Evolutionary conservation across 2,888 invertebrate species (phyloP).

Genomic region (Cheilosia variabilis): DNA sequence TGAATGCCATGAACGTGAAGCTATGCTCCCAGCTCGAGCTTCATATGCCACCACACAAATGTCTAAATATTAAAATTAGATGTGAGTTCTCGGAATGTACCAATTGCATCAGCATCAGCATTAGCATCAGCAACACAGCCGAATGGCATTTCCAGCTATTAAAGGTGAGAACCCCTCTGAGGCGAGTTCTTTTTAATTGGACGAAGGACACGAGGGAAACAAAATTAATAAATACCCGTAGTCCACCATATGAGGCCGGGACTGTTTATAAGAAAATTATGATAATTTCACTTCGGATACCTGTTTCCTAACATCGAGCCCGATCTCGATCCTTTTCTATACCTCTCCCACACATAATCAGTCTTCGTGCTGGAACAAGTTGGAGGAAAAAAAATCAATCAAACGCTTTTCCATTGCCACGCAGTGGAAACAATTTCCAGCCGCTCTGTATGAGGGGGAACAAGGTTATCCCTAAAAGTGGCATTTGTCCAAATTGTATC

Average conservation of each 20-base stretch:
- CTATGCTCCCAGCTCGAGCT: constrained; percentile 12
- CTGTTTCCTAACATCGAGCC: constrained; percentile 16
- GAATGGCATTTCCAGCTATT: constrained; percentile 44
- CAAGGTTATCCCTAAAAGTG: constrained; percentile 17
- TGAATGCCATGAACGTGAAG: constrained; percentile 26
- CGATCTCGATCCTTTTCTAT: constrained; percentile 19
- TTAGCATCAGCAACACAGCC: constrained; percentile 2
- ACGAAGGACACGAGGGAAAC: constrained; percentile 47
- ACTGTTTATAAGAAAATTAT: constrained; percentile 46
- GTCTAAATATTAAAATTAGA: constrained; percentile 65
- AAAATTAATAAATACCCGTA: constrained; percentile 41
- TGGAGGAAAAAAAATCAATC: constrained; percentile 49
- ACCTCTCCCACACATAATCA: constrained; percentile 55
- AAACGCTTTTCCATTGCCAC: constrained; percentile 32
- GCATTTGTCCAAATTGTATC: constrained; percentile 21
- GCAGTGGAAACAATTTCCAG: not conserved
- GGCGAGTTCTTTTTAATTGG: constrained; percentile 46
- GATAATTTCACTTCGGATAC: constrained; percentile 44
- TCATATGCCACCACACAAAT: constrained; percentile 33
- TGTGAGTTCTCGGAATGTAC: constrained; percentile 46
- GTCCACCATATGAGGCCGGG: not conserved
- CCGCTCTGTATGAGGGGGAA: not conserved
- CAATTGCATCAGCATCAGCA: constrained; percentile 59
- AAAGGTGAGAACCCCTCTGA: constrained; percentile 31
- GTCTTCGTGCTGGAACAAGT: constrained; percentile 12